phyloP scores from a whole-genome alignment of 1,140 invertebrate genomes.

The Lepidurus packardi region DNA sequence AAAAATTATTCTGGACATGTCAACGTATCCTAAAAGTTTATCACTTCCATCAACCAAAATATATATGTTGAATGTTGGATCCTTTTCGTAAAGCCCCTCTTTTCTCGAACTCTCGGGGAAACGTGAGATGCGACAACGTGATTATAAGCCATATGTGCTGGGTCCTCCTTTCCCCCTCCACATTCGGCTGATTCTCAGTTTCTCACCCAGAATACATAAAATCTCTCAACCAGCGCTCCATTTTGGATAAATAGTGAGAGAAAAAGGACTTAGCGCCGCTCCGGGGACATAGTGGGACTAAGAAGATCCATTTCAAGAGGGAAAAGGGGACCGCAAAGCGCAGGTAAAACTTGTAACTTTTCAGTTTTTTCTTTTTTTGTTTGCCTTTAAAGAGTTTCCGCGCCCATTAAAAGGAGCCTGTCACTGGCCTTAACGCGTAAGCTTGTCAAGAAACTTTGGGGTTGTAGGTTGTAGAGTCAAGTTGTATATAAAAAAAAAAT shows the following conservation, averaged over 20 bases:
- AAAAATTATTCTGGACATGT: neutral
- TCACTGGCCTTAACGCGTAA: slow-evolving; percentile 5
- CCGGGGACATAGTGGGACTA: neutral
- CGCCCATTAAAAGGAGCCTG: neutral
- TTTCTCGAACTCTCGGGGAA: neutral
- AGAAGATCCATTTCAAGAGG: too few species aligned
- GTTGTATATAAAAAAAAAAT: too few species aligned
- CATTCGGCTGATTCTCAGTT: neutral
- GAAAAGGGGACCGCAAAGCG: neutral
- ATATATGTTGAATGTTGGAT: too few species aligned
- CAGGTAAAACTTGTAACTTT: neutral
- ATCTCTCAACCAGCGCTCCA: too few species aligned
- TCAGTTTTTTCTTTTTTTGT: neutral
- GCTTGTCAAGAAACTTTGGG: neutral
- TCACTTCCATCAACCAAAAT: neutral
- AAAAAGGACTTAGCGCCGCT: neutral
- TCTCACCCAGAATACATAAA: neutral
- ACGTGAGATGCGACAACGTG: neutral
- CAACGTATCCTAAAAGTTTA: neutral
- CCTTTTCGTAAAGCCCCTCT: neutral
- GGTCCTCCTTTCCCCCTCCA: neutral
- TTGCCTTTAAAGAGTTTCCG: too few species aligned
- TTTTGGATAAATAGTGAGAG: neutral
- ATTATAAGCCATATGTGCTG: neutral
- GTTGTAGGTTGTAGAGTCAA: too few species aligned